Evolutionary conservation across 2,113 vertebrate species (phyloP).

Genomic region (Ovis aries): ARS-UI_Ramb_v3.0 NC_056058.1:50620001-50620500

Average conservation of each 20-base stretch:
- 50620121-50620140: slow-evolving; percentile 20
- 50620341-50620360: background rate
- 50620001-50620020: background rate
- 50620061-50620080: slow-evolving; percentile 32
- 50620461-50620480: slow-evolving; percentile 22
- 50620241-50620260: background rate
- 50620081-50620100: background rate
- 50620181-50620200: background rate
- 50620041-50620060: slow-evolving; percentile 9
- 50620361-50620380: background rate
- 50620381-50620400: background rate
- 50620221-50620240: background rate
- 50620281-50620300: background rate
- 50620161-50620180: background rate
- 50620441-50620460: background rate
- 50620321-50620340: background rate
- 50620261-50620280: background rate
- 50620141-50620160: background rate
- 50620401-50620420: background rate
- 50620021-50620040: slow-evolving; percentile 42
- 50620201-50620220: background rate
- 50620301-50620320: background rate
- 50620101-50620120: slow-evolving; percentile 15
- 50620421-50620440: background rate
- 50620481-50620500: background rate